Conservation (phyloP, 2,113 vertebrate genomes). For the Smithornis capensis region DNA sequence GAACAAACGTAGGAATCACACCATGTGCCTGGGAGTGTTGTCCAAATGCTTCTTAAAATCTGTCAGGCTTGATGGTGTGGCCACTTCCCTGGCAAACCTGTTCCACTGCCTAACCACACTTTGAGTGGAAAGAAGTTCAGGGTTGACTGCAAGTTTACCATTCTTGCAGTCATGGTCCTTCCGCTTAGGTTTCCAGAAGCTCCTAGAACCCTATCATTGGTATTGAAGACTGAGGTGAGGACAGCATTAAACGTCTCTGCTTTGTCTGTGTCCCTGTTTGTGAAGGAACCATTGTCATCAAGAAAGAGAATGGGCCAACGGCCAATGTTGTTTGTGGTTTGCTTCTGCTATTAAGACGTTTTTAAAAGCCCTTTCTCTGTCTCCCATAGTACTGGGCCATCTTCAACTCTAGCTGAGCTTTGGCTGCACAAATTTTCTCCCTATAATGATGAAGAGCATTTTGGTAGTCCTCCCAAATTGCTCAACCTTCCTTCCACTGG, state of each 20-base stretch:
- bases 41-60: neutral
- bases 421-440: neutral
- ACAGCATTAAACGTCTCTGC: neutral
- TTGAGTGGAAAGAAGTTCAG: neutral
- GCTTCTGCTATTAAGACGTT: neutral
- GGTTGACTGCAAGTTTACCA: neutral
- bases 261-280: neutral
- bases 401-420: neutral
- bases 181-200: neutral
- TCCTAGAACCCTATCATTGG: neutral
- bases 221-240: neutral
- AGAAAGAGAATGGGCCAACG: neutral
- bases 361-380: neutral
- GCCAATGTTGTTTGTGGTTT: neutral
- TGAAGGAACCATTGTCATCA: accelerated
- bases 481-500: neutral
- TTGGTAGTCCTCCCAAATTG: neutral
- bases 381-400: neutral
- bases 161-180: neutral
- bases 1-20: neutral
- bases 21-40: neutral
- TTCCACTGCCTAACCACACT: neutral
- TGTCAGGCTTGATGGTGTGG: neutral
- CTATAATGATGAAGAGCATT: neutral
- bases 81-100: neutral